phyloP scores from a whole-genome alignment of 2,113 vertebrate species.

The Maccullochella peelii region DNA sequence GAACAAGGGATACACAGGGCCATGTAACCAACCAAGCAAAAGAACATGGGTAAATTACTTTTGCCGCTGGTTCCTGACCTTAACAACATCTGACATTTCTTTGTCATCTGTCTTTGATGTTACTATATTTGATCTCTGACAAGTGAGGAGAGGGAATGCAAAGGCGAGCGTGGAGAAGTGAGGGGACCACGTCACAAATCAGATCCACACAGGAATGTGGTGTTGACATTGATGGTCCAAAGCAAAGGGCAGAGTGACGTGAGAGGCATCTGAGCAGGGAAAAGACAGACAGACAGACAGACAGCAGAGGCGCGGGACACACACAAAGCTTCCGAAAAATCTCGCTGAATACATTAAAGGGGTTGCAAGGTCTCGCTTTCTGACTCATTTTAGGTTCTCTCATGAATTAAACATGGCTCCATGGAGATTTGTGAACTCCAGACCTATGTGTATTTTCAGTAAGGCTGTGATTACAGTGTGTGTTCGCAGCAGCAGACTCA shows the following conservation, averaged over 20 bases:
- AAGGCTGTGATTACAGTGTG: conserved; percentile 58
- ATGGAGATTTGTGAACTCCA: conserved; percentile 56
- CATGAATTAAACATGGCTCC: conserved; percentile 72
- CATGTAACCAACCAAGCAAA: conserved; percentile 14
- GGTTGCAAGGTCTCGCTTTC: conserved; percentile 56
- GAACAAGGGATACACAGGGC: conserved; percentile 4
- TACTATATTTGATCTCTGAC: conserved; percentile 67
- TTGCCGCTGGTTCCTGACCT: conserved; percentile 38
- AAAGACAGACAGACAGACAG: conserved; percentile 44
- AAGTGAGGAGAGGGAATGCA: conserved; percentile 58
- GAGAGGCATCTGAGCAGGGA: conserved; percentile 76
- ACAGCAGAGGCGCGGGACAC: conserved; percentile 49
- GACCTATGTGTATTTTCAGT: conserved; percentile 56
- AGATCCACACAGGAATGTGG: conserved; percentile 80
- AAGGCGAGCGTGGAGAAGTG: conserved; percentile 46
- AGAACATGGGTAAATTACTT: conserved; percentile 42
- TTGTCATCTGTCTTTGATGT: conserved; percentile 64
- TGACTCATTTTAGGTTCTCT: conserved; percentile 61
- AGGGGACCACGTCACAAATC: conserved; percentile 69
- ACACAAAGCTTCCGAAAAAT: conserved; percentile 44
- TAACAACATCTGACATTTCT: conserved; percentile 70
- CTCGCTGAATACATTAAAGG: conserved; percentile 59
- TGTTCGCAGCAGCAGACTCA: conserved; percentile 42
- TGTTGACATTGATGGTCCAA: conserved; percentile 83
- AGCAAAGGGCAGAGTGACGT: conserved; percentile 85